phyloP scores from a whole-genome alignment of 2,113 vertebrate genomes.

The Eupsittula cactorum region DNA sequence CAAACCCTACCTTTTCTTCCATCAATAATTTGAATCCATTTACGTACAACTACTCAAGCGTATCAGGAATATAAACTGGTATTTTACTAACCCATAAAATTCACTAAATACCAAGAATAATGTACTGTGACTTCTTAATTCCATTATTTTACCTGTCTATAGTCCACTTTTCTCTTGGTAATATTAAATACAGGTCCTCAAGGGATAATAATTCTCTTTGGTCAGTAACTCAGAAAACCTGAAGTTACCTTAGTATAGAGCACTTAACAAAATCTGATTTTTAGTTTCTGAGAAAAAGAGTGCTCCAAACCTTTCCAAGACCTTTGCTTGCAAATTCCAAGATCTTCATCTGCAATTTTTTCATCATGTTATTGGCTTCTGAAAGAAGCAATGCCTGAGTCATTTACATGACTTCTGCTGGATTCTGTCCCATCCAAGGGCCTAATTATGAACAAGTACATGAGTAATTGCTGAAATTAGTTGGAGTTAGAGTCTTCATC shows the following conservation, averaged over 20 bases:
- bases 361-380: not conserved
- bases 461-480: not conserved
- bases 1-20: not conserved
- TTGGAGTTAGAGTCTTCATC: not conserved
- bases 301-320: not conserved
- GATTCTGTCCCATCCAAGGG: not conserved
- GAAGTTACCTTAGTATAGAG: not conserved
- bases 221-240: not conserved
- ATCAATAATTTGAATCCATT: not conserved
- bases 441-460: not conserved
- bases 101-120: not conserved
- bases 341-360: not conserved
- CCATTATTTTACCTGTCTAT: not conserved
- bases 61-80: not conserved
- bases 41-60: not conserved
- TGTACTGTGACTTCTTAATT: not conserved
- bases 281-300: not conserved
- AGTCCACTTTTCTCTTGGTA: constrained; percentile 7
- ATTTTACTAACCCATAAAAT: not conserved
- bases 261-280: not conserved
- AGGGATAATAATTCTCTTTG: not conserved
- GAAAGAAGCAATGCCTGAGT: not conserved
- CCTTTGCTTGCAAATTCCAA: not conserved
- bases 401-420: not conserved
- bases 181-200: not conserved